Conservation (phyloP, 2,888 invertebrate genomes). For the Julus scandinavius region DNA sequence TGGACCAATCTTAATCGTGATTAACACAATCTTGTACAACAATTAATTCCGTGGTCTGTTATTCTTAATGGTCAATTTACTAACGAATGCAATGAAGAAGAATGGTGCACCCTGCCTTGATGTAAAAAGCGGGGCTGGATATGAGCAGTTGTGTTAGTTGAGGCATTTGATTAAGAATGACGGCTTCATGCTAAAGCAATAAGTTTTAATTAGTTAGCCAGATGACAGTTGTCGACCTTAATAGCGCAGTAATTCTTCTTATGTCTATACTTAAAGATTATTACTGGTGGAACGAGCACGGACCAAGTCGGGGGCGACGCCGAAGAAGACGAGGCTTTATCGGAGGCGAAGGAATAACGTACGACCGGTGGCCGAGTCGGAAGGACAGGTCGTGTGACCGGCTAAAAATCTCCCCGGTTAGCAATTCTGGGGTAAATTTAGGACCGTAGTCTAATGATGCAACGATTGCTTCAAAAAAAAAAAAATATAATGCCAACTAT, state of each 20-base stretch:
- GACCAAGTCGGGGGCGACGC: slow-evolving; percentile 30
- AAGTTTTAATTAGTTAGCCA: slow-evolving; percentile 33
- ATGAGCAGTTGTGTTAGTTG: background rate
- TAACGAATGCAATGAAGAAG: background rate
- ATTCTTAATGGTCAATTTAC: background rate
- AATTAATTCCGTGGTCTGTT: background rate
- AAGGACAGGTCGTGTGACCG: slow-evolving; percentile 43
- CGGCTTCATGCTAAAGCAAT: background rate
- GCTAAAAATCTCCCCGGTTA: background rate
- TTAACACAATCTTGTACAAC: background rate
- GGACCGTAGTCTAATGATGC: background rate
- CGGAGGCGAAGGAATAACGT: slow-evolving; percentile 54
- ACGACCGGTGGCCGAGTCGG: slow-evolving; percentile 55
- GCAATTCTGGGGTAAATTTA: slow-evolving; percentile 11
- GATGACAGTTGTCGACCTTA: background rate
- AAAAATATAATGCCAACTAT: background rate
- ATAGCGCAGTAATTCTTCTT: background rate
- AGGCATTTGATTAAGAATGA: background rate
- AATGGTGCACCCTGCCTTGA: background rate
- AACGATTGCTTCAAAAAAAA: background rate
- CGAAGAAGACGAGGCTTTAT: slow-evolving; percentile 43
- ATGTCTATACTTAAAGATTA: slow-evolving; percentile 30
- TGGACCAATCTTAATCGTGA: too few relatives aligned
- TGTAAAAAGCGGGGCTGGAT: background rate
- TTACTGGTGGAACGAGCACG: slow-evolving; percentile 49